Evolutionary conservation across 2,797 vertebrate genomes (phyloP).

Genomic region (Crenichthys baileyi): DNA sequence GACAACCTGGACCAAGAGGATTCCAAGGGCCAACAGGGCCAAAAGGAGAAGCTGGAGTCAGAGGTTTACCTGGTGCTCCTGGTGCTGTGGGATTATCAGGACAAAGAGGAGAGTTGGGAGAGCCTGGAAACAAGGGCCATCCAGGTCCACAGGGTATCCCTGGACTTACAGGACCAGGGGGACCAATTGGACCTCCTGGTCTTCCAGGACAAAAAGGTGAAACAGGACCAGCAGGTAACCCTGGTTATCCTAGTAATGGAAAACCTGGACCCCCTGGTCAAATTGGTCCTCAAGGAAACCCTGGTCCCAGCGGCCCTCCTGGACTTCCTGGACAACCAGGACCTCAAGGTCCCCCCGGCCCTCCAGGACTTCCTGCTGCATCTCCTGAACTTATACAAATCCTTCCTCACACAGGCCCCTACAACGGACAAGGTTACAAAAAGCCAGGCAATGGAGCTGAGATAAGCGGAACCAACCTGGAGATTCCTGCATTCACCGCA

Average conservation of each 20-base stretch:
- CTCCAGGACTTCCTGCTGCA: conserved; percentile 83
- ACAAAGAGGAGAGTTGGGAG: conserved; percentile 87
- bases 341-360: conserved; percentile 89
- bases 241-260: conserved; percentile 90
- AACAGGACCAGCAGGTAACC: conserved; percentile 85
- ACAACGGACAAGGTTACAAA: conserved; percentile 83
- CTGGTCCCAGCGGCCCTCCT: conserved; percentile 86
- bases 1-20: conserved; percentile 89
- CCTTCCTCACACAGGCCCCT: conserved; percentile 85
- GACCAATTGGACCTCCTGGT: conserved; percentile 93
- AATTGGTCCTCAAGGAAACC: conserved; percentile 88
- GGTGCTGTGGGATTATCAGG: conserved; percentile 86
- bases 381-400: conserved; percentile 85
- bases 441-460: conserved; percentile 82
- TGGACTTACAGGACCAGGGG: conserved; percentile 89
- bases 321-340: conserved; percentile 91
- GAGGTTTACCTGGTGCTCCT: conserved; percentile 87
- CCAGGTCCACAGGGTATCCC: conserved; percentile 94
- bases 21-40: conserved; percentile 89
- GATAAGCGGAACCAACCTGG: conserved; percentile 62
- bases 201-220: conserved; percentile 91
- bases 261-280: conserved; percentile 86
- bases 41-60: conserved; percentile 88
- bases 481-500: conserved; percentile 94
- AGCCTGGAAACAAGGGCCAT: conserved; percentile 85